Evolutionary conservation across 1,140 invertebrate species (phyloP), one percentile per base, ranked within the genome.

Genomic region (Solen grandis): DNA sequence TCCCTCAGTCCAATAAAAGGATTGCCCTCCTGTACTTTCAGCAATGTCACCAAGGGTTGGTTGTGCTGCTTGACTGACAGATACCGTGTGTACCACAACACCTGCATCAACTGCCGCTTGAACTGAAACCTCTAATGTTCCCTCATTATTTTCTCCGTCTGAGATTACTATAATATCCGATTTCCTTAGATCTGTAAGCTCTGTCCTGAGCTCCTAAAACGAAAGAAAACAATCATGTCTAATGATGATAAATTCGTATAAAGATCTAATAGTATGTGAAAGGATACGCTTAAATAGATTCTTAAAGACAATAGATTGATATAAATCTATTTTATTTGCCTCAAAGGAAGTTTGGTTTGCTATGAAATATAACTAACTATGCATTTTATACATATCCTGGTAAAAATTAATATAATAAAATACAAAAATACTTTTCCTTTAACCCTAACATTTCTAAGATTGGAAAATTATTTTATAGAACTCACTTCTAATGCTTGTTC

Each of bases 81-180:
- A 41, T 16, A 74, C 52, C 5, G 70, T 60, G 55, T 59, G 14
- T 27, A 74, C 35, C 1, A 74, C 55, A 8, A 74, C 70, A 14
- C 35, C 38, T 33, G 29, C 25, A 22, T 14, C 2, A 74, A 60
- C 29, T 0, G 70, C 70, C 46, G 25, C 31, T 74, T 60, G 33
- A n/a, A 29, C 46, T 41, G 54, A 55, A 16, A 27, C 31, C 5
- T 25, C 5, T 3, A 74, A 36, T 27, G 2, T n/a, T 2, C 41
- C 14, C 0, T 22, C 57, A 1, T 22, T 27, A 16, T 38, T 29
- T n/a, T 60, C 52, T 46, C n/a, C n/a, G n/a, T n/a, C n/a, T n/a
- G n/a, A n/a, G n/a, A n/a, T n/a, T n/a, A n/a, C n/a, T n/a, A n/a
- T 35, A 0, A 19, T 57, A 55, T 41, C 62, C 70, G 22, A 36